Conservation (phyloP, 1,140 invertebrate species). For the Helicoverpa zea region DNA sequence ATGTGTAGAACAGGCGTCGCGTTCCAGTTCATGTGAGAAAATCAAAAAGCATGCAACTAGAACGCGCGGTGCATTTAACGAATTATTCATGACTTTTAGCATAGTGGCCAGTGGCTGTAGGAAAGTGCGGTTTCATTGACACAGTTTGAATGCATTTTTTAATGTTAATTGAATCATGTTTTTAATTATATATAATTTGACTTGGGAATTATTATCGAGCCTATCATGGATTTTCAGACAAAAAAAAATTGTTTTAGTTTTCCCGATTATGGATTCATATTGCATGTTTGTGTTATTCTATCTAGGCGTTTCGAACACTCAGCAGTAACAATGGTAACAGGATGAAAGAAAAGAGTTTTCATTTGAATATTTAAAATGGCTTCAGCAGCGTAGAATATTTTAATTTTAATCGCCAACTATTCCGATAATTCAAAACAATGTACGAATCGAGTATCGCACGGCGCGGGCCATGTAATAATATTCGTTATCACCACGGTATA, state of each 20-base stretch:
- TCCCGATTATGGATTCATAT: no score
- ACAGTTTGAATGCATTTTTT: conserved; percentile 39
- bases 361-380: conserved; percentile 21
- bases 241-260: no score
- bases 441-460: conserved; percentile 35
- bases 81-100: conserved; percentile 56
- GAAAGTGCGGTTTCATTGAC: conserved; percentile 51
- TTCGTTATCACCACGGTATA: conserved; percentile 66
- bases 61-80: conserved; percentile 45
- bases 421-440: conserved; percentile 47
- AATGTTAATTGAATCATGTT: conserved; percentile 31
- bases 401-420: conserved; percentile 41
- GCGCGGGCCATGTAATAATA: conserved; percentile 50
- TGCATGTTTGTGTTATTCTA: no score
- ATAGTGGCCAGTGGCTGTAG: conserved; percentile 33
- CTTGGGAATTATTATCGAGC: no score
- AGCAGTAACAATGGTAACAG: no score
- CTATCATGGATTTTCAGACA: no score
- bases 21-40: conserved; percentile 50
- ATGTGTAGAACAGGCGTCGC: conserved; percentile 31
- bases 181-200: conserved; percentile 17
- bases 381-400: neutral
- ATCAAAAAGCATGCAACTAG: conserved; percentile 52
- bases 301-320: no score
- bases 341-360: neutral